A percentile compares a stretch with the other conserved stretches of the same genome.
Evolutionary conservation across 2,888 invertebrate species (phyloP).

Genomic region (Kuschelorhynchus macadamiae): DNA sequence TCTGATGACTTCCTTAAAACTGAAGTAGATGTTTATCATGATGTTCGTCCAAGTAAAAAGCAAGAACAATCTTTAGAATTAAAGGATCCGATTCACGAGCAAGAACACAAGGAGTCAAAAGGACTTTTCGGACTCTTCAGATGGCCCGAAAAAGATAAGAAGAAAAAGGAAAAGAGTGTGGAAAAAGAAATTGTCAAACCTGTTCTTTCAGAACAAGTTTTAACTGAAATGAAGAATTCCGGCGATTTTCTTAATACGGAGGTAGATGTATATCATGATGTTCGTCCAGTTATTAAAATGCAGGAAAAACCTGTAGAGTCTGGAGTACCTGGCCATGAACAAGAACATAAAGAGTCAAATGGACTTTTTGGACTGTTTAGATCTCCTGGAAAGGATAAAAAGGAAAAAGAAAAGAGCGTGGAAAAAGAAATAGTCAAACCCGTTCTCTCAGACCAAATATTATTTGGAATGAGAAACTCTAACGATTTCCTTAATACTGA

Average conservation of each 20-base stretch:
- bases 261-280: constrained; percentile 38
- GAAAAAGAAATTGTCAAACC: constrained; percentile 14
- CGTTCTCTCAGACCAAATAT: too few relatives aligned
- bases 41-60: constrained; percentile 41
- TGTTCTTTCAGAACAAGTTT: constrained; percentile 5
- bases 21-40: constrained; percentile 55
- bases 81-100: constrained; percentile 1
- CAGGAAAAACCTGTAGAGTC: not conserved
- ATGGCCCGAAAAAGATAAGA: constrained; percentile 17
- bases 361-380: constrained; percentile 40
- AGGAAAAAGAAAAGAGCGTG: constrained; percentile 18
- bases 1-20: constrained; percentile 53
- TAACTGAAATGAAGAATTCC: constrained; percentile 24
- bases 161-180: constrained; percentile 1
- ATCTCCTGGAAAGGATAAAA: constrained; percentile 29
- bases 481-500: constrained; percentile 9
- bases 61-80: not conserved
- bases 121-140: constrained; percentile 33
- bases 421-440: not conserved
- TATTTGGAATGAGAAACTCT: constrained; percentile 3
- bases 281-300: not conserved
- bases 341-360: constrained; percentile 26
- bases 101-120: constrained; percentile 39
- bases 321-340: constrained; percentile 1
- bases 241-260: constrained; percentile 36